Base-by-base conservation (phyloP, 1,140 invertebrate species). In the Eupeodes corollae region DNA sequence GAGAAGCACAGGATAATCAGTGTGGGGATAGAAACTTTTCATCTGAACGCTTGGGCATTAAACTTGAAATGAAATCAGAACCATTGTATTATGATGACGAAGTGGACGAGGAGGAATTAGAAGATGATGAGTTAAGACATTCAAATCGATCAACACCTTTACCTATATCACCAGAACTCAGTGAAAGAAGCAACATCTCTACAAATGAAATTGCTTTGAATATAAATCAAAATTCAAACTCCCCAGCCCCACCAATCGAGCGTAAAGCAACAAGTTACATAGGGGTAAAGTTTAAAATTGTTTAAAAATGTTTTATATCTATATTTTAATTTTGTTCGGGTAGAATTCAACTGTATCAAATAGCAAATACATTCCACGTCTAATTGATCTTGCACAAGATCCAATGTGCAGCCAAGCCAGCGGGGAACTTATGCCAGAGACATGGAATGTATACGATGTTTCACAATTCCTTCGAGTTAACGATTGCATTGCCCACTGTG, bases 401-500 rank as follows among this genome's bases (percentile, higher is more conserved):
- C 32, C 14, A 38, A 37, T n/a, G 41, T 38, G 39, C 30, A 15
- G 15, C 31, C 56, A 59, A n/a, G 48, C 72, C 68, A 61, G 63
- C 47, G 69, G 72, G 50, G 79, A 80, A 44, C 65, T 85, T n/a
- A 73, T 77, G 59, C 83, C 84, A n/a, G 70, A 75, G 30, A 73
- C 78, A 37, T 95, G 91, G 91, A 84, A 79, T 45, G 76, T 84
- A 1, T 77, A 79, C 39, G 89, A 94, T 63, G 91, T 94, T 1
- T 84, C 82, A 12, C 80, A 88, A 63, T 94, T 94, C 70, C 73
- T 96, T 16, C 77, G 82, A 44, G 80, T 87, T 13, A 93, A 94
- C 67, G 90, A 93, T 60, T 95, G 89, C 71, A 84, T 82, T 44
- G 80, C 87, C 0, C 91, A 93, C 64, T 88, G 87, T 64, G 82